Evolutionary conservation across 1,140 invertebrate genomes (phyloP), one percentile per base, ranked within the genome.

Genomic region (Cepaea nemoralis): DNA sequence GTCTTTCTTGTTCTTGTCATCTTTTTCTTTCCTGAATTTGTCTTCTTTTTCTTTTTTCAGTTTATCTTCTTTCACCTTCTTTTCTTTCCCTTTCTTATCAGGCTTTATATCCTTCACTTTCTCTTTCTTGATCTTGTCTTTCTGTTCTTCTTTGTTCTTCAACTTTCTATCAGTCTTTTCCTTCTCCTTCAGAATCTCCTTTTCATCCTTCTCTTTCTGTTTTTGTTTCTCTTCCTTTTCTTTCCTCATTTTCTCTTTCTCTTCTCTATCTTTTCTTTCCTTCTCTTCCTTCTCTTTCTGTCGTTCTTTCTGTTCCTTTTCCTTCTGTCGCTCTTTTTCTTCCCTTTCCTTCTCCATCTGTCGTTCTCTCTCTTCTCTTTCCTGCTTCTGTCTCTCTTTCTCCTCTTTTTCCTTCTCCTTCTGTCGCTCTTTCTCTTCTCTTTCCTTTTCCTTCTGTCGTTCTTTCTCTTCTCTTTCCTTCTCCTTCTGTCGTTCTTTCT

Each of bases 201-300:
- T 82, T 63, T 87, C 84, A 67, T 84, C 83, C 76, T 86, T 77
- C 94, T 85, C 94, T 94, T 84, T 82, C 85, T 92, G 91, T 85
- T 73, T 63, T 19, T 63, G 37, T 22, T 82, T 78, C n/a, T 92
- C 90, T 89, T 92, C 90, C 85, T 86, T 89, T 78, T 86, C 87
- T 82, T 82, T 69, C 77, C 76, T 71, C 50, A 82, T 85, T 82
- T 84, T 82, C 76, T 75, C 81, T 67, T 84, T 84, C 79, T 81
- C 77, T 42, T 73, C 67, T 59, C 40, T 71, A 6, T 77, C 75
- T 74, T 86, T 78, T 80, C 82, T 82, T 82, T 86, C 80, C 82
- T 85, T 86, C 48, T 87, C 84, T 40, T 82, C 82, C 40, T 48
- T 81, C 16, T 84, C 80, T 45, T 85, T 80, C 35, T 87, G 70